Base-by-base conservation (phyloP, 2,113 vertebrate species). In the Arenaria interpres region DNA sequence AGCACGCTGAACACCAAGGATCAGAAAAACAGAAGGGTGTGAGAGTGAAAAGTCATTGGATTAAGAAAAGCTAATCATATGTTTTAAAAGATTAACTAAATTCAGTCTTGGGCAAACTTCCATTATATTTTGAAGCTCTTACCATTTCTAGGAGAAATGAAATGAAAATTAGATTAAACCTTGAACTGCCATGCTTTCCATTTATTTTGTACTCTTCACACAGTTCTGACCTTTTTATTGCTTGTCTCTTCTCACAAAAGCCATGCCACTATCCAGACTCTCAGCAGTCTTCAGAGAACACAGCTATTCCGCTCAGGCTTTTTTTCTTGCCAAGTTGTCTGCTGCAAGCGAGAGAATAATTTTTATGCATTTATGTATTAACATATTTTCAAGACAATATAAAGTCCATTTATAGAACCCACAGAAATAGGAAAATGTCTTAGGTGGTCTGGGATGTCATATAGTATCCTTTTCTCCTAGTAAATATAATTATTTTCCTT, bases 401-500 rank as follows among this genome's bases (percentile, higher is more conserved):
- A 30, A 93, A 87, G 18, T 37, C 39, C 56, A 48, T 86, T 81
- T 78, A 37, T 33, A 88, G 33, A 93, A 63, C 14, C 8, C 20
- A 28, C 20, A 92, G 76, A 90, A 90, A 68, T 0, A 81, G 10
- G 37, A 90, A 92, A 81, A 78, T 63, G 22, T 68, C 57, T 81
- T 75, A 84, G 54, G 24, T 84, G 20, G 21, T 80, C 68, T 62
- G 20, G 30, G 39, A 24, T 56, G 27, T 48, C 64, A 75, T 72
- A 56, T 3, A 85, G 14, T 19, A 56, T 41, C n/a, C 35, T 50
- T 74, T 62, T 78, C 14, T 57, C 43, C 33, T n/a, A 69, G 43
- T 43, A 93, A 92, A 95, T 84, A 56, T 20, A 78, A 78, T 78
- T 83, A 72, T 46, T 89, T 90, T 74, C 50, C 88, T 85, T 88